phyloP scores from a whole-genome alignment of 2,888 invertebrate genomes.

The Opisthograptis luteolata region DNA sequence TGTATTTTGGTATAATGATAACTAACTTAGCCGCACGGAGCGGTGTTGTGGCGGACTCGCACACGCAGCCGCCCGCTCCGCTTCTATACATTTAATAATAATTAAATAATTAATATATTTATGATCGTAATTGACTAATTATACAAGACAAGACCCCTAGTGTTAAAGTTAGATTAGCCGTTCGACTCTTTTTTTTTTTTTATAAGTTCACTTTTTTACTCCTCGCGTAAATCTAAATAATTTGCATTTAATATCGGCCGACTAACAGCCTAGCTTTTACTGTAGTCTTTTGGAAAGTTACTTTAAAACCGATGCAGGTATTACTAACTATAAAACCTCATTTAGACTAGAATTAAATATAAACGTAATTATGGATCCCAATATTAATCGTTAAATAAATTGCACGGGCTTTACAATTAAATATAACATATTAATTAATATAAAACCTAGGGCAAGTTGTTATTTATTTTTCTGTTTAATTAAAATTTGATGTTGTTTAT shows the following conservation, averaged over 20 bases:
- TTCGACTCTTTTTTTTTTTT: conserved; percentile 54
- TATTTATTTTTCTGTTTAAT: conserved; percentile 86
- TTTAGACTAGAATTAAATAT: conserved; percentile 82
- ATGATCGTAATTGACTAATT: conserved; percentile 86
- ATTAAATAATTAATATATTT: conserved; percentile 69
- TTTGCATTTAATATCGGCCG: conserved; percentile 76
- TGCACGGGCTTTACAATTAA: conserved; percentile 84
- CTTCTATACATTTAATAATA: conserved; percentile 51
- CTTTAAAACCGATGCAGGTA: conserved; percentile 82
- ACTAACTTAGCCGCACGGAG: conserved; percentile 54
- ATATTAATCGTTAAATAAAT: conserved; percentile 77
- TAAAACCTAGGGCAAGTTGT: conserved; percentile 85
- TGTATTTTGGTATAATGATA: conserved; percentile 79
- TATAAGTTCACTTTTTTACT: conserved; percentile 72
- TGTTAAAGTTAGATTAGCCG: conserved; percentile 77
- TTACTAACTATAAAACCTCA: conserved; percentile 82
- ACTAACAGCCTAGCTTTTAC: conserved; percentile 53
- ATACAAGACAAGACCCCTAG: conserved; percentile 77
- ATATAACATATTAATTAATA: conserved; percentile 81
- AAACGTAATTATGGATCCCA: conserved; percentile 79
- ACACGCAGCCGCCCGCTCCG: conserved; percentile 44
- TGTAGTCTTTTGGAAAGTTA: conserved; percentile 78
- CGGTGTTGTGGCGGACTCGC: conserved; percentile 36
- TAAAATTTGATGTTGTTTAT: conserved; percentile 78
- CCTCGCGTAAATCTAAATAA: conserved; percentile 50